Evolutionary conservation across 2,797 vertebrate genomes (phyloP).

Genomic region (Momotus momota): DNA sequence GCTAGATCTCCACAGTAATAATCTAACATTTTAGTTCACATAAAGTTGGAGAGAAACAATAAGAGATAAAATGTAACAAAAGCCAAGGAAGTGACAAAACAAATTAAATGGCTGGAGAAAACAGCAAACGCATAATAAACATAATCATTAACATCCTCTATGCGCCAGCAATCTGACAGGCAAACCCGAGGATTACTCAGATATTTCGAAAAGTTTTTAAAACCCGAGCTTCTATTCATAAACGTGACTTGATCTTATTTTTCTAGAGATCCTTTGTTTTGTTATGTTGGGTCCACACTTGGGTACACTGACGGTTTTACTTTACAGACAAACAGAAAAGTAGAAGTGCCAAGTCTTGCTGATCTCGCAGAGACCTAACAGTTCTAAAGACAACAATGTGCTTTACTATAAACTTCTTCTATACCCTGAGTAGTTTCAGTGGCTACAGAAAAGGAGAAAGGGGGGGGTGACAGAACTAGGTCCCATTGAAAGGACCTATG

Average conservation of each 20-base stretch:
- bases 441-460: not conserved
- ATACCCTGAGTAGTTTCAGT: not conserved
- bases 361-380: not conserved
- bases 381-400: not conserved
- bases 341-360: not conserved
- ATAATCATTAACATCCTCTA: not conserved
- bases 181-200: not conserved
- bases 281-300: not conserved
- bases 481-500: not conserved
- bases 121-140: not conserved
- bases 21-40: not conserved
- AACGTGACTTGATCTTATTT: not conserved
- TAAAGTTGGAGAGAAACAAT: not conserved
- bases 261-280: not conserved
- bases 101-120: not conserved
- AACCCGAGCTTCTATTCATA: not conserved
- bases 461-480: fast-evolving
- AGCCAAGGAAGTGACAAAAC: not conserved
- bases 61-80: not conserved
- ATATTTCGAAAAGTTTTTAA: slow-evolving; percentile 6
- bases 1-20: not conserved
- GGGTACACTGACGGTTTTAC: not conserved
- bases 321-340: not conserved
- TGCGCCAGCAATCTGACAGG: not conserved
- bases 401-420: not conserved